These are phyloP conservation scores for Sporophila hypoxantha DNA, from an alignment of 2,113 vertebrate genomes.

Conservation along the genomic window DNA sequence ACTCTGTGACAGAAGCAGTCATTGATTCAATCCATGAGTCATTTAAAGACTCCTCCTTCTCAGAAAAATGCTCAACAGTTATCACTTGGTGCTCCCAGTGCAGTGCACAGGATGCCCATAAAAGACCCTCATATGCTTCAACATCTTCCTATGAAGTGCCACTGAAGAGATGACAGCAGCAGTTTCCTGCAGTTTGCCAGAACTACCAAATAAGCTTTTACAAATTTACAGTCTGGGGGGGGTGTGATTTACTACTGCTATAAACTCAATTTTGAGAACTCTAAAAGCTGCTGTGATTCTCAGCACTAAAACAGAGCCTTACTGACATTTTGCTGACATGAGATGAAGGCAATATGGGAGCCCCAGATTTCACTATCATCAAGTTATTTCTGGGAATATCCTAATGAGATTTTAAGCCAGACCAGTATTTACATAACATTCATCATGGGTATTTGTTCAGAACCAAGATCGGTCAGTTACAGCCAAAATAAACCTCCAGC, in stretches of 20 bases:
- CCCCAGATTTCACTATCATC: background rate
- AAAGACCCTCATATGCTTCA: background rate
- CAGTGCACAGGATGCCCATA: background rate
- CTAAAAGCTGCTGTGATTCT: background rate
- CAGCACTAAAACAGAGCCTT: background rate
- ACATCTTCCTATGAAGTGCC: background rate
- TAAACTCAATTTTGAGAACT: background rate
- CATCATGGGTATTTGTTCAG: slow-evolving; percentile 17
- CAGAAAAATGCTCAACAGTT: background rate
- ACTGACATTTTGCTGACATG: background rate
- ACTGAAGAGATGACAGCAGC: slow-evolving; percentile 18
- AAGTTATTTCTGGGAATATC: slow-evolving; percentile 32
- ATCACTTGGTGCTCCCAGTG: background rate
- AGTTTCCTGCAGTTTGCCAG: background rate
- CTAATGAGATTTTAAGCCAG: slow-evolving; percentile 19
- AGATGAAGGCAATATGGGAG: background rate
- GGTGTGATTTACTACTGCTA: background rate
- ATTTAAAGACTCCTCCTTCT: background rate
- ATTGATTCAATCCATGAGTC: background rate
- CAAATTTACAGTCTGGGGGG: background rate
- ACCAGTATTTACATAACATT: slow-evolving; percentile 11
- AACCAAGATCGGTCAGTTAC: background rate
- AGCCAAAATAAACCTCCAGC: slow-evolving; percentile 31
- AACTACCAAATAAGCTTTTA: background rate
- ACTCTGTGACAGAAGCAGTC: background rate